These are phyloP conservation scores for Drosophila azteca DNA, from an alignment of 1,140 invertebrate genomes.

Conservation along the genomic window DNA sequence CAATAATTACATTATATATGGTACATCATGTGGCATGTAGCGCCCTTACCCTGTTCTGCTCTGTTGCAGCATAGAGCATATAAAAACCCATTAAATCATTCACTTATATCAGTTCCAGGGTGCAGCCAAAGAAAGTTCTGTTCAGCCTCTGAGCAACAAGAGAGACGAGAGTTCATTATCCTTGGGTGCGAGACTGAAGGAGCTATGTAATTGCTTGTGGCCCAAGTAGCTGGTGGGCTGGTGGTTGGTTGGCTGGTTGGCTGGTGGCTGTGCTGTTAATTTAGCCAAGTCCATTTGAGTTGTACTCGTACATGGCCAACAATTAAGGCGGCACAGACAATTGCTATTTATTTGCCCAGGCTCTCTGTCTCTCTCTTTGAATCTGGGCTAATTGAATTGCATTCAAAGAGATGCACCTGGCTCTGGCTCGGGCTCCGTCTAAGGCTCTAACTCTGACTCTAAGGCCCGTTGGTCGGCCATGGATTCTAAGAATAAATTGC, in stretches of 20 bases:
- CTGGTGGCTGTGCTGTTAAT: conserved; percentile 34
- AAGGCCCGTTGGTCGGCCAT: too few species aligned
- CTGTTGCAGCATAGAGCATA: neutral
- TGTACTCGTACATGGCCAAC: too few species aligned
- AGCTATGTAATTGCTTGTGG: conserved; percentile 27
- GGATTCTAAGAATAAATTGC: conserved; percentile 50
- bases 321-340: conserved; percentile 53
- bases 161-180: conserved; percentile 36
- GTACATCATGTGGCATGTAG: too few species aligned
- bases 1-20: conserved; percentile 18
- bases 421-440: conserved; percentile 20
- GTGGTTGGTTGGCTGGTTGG: too few species aligned
- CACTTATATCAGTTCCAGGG: conserved; percentile 1
- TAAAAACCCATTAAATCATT: conserved; percentile 25
- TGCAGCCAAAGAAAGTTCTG: neutral
- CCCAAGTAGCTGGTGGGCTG: conserved; percentile 20
- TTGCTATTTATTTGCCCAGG: conserved; percentile 61
- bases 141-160: neutral
- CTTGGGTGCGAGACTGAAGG: neutral
- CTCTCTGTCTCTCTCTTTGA: conserved; percentile 36
- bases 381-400: conserved; percentile 78
- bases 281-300: conserved; percentile 36
- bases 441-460: too few species aligned
- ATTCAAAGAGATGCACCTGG: conserved; percentile 65
- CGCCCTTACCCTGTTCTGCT: too few species aligned